Percentiles rank a stretch among this genome's conserved stretches.
These are phyloP conservation scores for Otocyon megalotis DNA, from an alignment of 2,113 vertebrate species.

Conservation along the genomic window DNA sequence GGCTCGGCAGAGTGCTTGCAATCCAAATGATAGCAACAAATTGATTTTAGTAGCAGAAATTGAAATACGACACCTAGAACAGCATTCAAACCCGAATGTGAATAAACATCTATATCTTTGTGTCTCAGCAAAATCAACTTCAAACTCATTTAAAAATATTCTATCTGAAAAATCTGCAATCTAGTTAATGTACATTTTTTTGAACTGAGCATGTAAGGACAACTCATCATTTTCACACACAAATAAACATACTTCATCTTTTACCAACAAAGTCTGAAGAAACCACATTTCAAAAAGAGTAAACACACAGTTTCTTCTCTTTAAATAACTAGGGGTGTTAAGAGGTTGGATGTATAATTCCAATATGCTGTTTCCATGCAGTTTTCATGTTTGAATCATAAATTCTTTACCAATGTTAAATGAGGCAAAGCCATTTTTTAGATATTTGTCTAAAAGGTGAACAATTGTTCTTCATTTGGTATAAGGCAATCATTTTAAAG, in stretches of 20 bases:
- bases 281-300: constrained; percentile 72
- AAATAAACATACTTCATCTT: constrained; percentile 79
- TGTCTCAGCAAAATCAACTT: constrained; percentile 72
- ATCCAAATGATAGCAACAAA: constrained; percentile 69
- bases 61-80: constrained; percentile 75
- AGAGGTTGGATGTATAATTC: constrained; percentile 40
- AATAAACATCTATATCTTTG: constrained; percentile 73
- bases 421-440: constrained; percentile 56
- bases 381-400: constrained; percentile 52
- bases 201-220: constrained; percentile 63
- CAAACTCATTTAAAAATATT: constrained; percentile 77
- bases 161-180: constrained; percentile 63
- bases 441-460: constrained; percentile 43
- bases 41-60: constrained; percentile 78
- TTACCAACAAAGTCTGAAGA: constrained; percentile 70
- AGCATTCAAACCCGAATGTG: constrained; percentile 66
- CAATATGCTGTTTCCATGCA: constrained; percentile 33
- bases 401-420: constrained; percentile 55
- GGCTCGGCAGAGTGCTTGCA: constrained; percentile 45
- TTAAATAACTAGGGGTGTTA: constrained; percentile 58
- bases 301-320: constrained; percentile 62
- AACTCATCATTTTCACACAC: constrained; percentile 78
- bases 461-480: constrained; percentile 37
- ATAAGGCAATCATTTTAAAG: constrained; percentile 59
- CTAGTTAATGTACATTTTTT: constrained; percentile 55